These are phyloP conservation scores for Nasonia giraulti DNA, from an alignment of 1,140 invertebrate genomes.

Conservation along the genomic window DNA sequence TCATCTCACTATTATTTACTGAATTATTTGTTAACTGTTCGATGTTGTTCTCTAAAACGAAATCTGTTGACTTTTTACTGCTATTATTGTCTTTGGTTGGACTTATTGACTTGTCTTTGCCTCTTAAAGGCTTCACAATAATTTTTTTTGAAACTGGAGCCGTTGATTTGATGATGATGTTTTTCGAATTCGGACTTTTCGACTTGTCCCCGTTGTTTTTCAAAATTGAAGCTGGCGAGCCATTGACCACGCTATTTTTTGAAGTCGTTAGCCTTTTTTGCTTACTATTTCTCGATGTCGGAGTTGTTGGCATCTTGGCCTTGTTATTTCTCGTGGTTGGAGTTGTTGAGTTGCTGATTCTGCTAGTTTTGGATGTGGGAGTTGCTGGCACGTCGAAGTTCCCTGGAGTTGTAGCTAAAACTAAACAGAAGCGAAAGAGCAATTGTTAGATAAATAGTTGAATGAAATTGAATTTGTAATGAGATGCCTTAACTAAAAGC, in stretches of 20 bases:
- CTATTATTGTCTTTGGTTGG: neutral
- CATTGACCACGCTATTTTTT: neutral
- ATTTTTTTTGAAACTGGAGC: too few relatives aligned
- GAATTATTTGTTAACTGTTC: neutral
- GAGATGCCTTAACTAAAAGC: neutral
- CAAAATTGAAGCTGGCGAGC: too few relatives aligned
- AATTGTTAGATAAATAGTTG: neutral
- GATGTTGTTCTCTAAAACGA: neutral
- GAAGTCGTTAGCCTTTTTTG: neutral
- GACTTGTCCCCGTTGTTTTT: neutral
- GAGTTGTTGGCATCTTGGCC: neutral
- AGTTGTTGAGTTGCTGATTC: neutral
- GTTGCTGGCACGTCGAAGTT: neutral
- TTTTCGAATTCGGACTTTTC: neutral
- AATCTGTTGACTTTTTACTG: neutral
- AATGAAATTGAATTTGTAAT: neutral
- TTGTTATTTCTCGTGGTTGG: neutral
- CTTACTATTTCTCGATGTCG: neutral
- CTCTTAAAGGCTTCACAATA: neutral
- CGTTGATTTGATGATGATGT: neutral
- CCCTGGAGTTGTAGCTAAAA: neutral
- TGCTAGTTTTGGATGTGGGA: neutral
- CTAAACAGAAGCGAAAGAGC: neutral
- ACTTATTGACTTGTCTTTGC: neutral
- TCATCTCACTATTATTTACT: too few relatives aligned